phyloP scores from a whole-genome alignment of 2,888 invertebrate genomes.

The Cryptus armator region DNA sequence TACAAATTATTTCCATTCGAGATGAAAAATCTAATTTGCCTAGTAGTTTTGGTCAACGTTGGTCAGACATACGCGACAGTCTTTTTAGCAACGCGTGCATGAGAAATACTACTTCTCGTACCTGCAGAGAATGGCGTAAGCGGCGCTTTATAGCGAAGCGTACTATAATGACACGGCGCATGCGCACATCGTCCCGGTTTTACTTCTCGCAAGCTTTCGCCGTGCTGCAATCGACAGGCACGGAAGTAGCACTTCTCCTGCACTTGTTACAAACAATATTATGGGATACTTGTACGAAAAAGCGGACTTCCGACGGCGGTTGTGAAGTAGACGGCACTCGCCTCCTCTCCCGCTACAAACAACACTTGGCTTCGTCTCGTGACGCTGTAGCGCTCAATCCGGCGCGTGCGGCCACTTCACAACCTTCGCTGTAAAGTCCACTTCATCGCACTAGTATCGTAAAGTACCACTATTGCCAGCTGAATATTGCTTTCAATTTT shows the following conservation, averaged over 20 bases:
- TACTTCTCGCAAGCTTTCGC: too few relatives aligned
- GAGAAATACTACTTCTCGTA: too few relatives aligned
- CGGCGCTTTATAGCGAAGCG: too few relatives aligned
- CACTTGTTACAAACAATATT: neutral
- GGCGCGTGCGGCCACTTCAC: neutral
- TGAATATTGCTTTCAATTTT: neutral
- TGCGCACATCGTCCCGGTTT: too few relatives aligned
- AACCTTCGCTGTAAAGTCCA: neutral
- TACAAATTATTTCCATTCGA: neutral
- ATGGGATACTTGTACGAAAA: neutral
- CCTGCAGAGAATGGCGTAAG: too few relatives aligned
- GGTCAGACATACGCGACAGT: neutral
- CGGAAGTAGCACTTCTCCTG: neutral
- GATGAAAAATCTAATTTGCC: neutral
- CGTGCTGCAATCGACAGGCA: neutral
- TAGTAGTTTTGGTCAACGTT: neutral
- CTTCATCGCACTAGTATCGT: neutral
- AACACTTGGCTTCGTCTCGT: neutral
- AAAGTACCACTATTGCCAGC: neutral
- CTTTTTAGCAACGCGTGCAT: too few relatives aligned
- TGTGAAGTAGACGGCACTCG: neutral
- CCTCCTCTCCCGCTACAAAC: neutral
- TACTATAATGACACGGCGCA: too few relatives aligned
- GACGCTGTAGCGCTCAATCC: neutral
- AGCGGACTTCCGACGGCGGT: neutral